Conservation (phyloP, 2,113 vertebrate species). For the Lutjanus erythropterus region DNA sequence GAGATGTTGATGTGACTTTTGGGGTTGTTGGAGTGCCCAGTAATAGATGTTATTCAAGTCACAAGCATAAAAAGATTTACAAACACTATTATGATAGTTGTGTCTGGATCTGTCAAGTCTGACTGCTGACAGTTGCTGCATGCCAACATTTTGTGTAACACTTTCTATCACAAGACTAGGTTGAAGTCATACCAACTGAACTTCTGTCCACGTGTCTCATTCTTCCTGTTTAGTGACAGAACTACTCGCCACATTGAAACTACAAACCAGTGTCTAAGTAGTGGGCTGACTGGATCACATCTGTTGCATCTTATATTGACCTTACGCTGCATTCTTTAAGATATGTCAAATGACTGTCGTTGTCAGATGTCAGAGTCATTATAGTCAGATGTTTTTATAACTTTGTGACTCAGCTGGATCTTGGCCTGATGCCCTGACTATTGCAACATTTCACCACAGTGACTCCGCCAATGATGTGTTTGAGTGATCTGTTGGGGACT, state of each 20-base stretch:
- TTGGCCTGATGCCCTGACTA: slow-evolving; percentile 21
- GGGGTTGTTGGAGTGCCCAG: neutral
- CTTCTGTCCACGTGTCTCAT: neutral
- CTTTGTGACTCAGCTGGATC: slow-evolving; percentile 50
- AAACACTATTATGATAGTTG: neutral
- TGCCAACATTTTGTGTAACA: neutral
- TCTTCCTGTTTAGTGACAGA: neutral
- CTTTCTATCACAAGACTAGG: slow-evolving; percentile 19
- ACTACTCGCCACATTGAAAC: neutral
- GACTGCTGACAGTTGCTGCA: neutral
- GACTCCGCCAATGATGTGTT: neutral
- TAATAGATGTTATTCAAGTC: neutral
- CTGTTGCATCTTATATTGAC: neutral
- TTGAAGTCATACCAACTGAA: neutral
- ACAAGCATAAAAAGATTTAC: neutral
- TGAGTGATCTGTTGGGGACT: neutral
- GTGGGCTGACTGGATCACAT: neutral
- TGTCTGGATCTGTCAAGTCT: neutral
- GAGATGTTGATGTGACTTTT: too few species aligned
- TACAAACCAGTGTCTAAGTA: neutral
- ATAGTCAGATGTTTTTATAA: slow-evolving; percentile 45
- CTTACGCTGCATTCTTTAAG: neutral
- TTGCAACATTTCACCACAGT: slow-evolving; percentile 55
- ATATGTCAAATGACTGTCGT: slow-evolving; percentile 31
- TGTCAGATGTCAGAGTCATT: slow-evolving; percentile 4